phyloP scores from a whole-genome alignment of 1,140 invertebrate species.

The Sarcophaga peregrina region DNA sequence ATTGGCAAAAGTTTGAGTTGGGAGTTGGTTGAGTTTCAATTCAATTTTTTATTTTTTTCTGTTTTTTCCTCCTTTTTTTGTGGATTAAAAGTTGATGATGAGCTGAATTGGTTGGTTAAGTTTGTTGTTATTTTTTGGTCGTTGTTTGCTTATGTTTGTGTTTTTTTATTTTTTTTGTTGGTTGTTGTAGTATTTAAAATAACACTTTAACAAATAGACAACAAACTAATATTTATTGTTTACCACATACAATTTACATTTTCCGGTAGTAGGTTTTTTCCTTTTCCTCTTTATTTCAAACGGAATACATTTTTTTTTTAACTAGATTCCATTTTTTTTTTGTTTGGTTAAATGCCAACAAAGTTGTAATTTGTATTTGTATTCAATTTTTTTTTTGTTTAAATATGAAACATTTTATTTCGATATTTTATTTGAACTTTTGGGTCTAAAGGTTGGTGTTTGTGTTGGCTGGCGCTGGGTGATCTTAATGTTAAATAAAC shows the following conservation, averaged over 20 bases:
- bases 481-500: neutral
- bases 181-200: conserved; percentile 37
- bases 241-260: conserved; percentile 40
- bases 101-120: conserved; percentile 10
- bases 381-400: neutral
- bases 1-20: too few species aligned
- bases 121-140: neutral
- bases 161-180: neutral
- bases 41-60: too few species aligned
- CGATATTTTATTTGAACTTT: neutral
- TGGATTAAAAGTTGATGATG: neutral
- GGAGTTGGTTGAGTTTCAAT: too few species aligned
- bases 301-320: neutral
- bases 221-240: conserved; percentile 36
- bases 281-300: too few species aligned
- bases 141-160: neutral
- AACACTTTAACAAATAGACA: conserved; percentile 36
- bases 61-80: too few species aligned
- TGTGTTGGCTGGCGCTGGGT: too few species aligned
- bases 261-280: conserved; percentile 24
- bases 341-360: conserved; percentile 16
- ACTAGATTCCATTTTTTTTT: neutral
- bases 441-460: neutral
- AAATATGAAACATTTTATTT: too few species aligned
- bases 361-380: conserved; percentile 22